Evolutionary conservation across 2,888 invertebrate genomes (phyloP), one percentile per base, ranked within the genome.

Genomic region (Shargacucullia verbasci): DNA sequence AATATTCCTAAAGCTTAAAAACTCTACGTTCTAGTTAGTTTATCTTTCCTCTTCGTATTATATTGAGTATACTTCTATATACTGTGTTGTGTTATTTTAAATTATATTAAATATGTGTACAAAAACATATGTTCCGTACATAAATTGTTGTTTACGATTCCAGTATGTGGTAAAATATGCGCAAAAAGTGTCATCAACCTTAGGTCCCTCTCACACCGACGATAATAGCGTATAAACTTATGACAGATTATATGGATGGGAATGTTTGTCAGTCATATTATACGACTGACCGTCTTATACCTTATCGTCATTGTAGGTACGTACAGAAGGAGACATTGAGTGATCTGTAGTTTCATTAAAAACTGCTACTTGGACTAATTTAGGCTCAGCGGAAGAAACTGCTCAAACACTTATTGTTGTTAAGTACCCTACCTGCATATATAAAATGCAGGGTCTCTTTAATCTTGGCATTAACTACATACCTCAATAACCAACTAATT

Each of bases 391-490:
- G 50, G 49, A 55, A 58, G 12, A 45, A n/a, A 29, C 29, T 15
- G 4, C 20, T 20, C 34, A 43, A 37, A 13, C 10, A 15, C 11
- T 41, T 12, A 7, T 37, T 29, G 7, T 9, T 29, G 38, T 10
- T 15, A 41, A n/a, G n/a, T n/a, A n/a, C n/a, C n/a, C n/a, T n/a
- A n/a, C n/a, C n/a, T 15, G 15, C 25, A 39, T 15, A 6, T 12
- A 38, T 10, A n/a, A 20, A 57, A 39, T 41, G 31, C 15, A 54
- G 12, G 38, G 25, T 11, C 40, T 50, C 45, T 50, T 67, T 76
- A 79, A 74, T 85, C 82, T 86, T 87, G 88, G 85, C 88, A 90
- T 87, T 88, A 87, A 85, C 81, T 76, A 84, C 83, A 83, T 82
- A 82, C 77, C 76, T 76, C 66, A 67, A 79, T 83, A 81, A 78